Evolutionary conservation across 2,113 vertebrate species (phyloP).

Genomic region (Acanthochromis polyacanthus): DNA sequence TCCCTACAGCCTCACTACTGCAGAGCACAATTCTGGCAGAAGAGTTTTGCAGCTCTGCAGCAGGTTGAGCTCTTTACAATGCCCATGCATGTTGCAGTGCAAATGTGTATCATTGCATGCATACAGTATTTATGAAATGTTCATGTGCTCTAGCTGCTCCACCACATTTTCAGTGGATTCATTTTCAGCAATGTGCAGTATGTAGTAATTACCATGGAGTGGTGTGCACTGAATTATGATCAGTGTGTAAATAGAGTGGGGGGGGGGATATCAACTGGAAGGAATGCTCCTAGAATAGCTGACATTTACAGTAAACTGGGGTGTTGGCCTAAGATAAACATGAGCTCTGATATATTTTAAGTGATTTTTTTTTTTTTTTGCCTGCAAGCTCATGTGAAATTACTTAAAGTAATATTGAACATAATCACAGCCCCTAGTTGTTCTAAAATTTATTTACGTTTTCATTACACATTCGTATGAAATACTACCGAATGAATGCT

Average conservation of each 20-base stretch:
- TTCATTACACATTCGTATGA: slow-evolving; percentile 1
- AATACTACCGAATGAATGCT: background rate
- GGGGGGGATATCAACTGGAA: slow-evolving; percentile 57
- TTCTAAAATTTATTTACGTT: slow-evolving; percentile 25
- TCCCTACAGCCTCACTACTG: background rate
- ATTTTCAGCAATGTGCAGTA: slow-evolving; percentile 63
- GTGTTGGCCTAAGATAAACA: slow-evolving; percentile 30
- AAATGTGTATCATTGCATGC: slow-evolving; percentile 53
- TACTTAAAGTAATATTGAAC: background rate
- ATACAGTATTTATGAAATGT: slow-evolving; percentile 66
- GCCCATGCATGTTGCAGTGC: slow-evolving; percentile 23
- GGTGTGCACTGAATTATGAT: slow-evolving; percentile 77
- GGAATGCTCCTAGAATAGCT: slow-evolving; percentile 48
- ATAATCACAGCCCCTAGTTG: slow-evolving; percentile 30
- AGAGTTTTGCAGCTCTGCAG: slow-evolving; percentile 21
- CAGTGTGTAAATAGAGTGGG: slow-evolving; percentile 67
- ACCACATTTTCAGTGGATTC: slow-evolving; percentile 67
- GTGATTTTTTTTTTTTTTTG: background rate
- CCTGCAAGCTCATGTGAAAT: background rate
- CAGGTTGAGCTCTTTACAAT: slow-evolving; percentile 7
- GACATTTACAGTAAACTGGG: slow-evolving; percentile 44
- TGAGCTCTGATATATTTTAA: background rate
- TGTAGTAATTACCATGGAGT: slow-evolving; percentile 71
- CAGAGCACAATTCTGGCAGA: background rate
- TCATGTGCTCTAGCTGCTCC: slow-evolving; percentile 55